Base-by-base conservation (phyloP, 23 tunicate species). In the Corella eumyota region DNA sequence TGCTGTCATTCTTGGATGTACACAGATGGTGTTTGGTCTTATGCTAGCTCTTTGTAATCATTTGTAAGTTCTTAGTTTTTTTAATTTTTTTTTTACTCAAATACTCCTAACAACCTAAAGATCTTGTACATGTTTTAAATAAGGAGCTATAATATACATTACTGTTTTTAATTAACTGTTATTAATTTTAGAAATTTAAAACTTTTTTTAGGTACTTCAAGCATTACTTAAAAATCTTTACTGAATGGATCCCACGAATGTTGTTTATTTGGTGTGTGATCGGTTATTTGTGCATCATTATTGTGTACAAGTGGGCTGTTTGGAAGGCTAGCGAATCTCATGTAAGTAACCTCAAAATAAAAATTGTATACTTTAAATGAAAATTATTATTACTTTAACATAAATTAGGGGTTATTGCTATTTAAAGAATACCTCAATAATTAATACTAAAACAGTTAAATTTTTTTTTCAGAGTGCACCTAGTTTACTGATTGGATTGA, bases 161-260 rank as follows among this genome's bases (percentile, higher is more conserved):
- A n/a, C n/a, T n/a, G n/a, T n/a, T n/a, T n/a, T n/a, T n/a, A n/a
- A n/a, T n/a, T n/a, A n/a, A n/a, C n/a, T n/a, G n/a, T n/a, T n/a
- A n/a, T n/a, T n/a, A n/a, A n/a, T n/a, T n/a, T n/a, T n/a, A n/a
- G n/a, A n/a, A n/a, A n/a, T n/a, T n/a, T n/a, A n/a, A n/a, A n/a
- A n/a, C n/a, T n/a, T n/a, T n/a, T n/a, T n/a, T n/a, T 48, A 54
- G 60, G 31, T 54, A 54, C 31, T 54, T 54, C 31, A 54, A 54
- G 30, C 5, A 54, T 23, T 26, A 33, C 6, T 34, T 54, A 33
- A 54, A 32, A 54, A 32, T 84, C 11, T 61, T 62, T 24, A 72
- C 76, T 67, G 90, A 72, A 36, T 90, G 87, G 81, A 67, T 90
- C 13, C 97, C 97, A 6, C 97, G 73, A 33, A 38, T 79, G 49